Base-by-base conservation (phyloP, 2,113 vertebrate genomes). In the Ochotona curzoniae region DNA sequence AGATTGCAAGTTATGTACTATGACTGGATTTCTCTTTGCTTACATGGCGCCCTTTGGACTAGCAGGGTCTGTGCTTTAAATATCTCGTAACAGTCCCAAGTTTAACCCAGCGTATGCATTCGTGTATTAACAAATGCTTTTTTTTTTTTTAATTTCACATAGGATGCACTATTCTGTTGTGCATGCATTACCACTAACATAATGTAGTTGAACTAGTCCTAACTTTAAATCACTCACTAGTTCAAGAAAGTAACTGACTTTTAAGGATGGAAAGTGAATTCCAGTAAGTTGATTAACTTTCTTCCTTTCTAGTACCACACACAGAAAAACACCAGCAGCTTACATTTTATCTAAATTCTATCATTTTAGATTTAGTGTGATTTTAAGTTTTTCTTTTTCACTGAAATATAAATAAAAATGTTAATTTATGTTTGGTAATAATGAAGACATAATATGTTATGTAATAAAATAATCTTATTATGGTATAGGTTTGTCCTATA, bases 11-110 rank as follows among this genome's bases (percentile, higher is more conserved):
- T 96, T 94, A 89, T 96, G 15, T 91, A 69, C 90, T 96, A 92
- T 96, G 94, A 95, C 93, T 95, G 95, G 93, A 95, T 96, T 96
- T 96, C 91, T 96, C 86, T 96, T 96, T 97, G 96, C 94, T 96
- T 95, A 94, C 94, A 91, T 95, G 95, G 78, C 83, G 66, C 89
- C 93, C 73, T 97, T 97, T 93, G 96, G 95, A 96, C 49, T 95
- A 96, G 96, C 96, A 96, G 96, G 95, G 95, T 97, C 95, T 97
- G 94, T 97, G 95, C 95, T 97, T 95, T 96, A 93, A 96, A 75
- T 96, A 94, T 95, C 90, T 97, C 87, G 78, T 96, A 94, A 95
- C 93, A 61, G 79, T 93, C 87, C 94, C 91, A 93, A 89, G 64
- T 94, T 89, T 97, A 96, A 95, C 94, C 73, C 51, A 75, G 66